Conservation (phyloP, 1,140 invertebrate genomes). For the Drosophila burlai region DNA sequence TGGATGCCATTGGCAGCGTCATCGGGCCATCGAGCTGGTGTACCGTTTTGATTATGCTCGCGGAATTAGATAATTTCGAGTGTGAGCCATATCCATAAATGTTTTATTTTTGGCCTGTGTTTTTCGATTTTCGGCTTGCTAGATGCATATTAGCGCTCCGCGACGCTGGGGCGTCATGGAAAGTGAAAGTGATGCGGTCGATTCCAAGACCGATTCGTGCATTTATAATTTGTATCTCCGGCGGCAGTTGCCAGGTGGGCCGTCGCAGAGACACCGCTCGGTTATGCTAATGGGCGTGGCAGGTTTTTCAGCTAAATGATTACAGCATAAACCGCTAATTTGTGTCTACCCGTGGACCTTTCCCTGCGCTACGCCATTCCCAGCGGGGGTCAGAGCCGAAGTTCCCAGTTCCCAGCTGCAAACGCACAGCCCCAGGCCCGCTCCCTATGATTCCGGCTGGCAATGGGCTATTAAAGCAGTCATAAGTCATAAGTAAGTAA, state of each 20-base stretch:
- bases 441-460: slow-evolving; percentile 29
- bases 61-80: slow-evolving; percentile 74
- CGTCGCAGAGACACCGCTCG: slow-evolving; percentile 14
- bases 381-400: slow-evolving; percentile 3
- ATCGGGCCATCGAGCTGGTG: slow-evolving; percentile 31
- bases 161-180: slow-evolving; percentile 36
- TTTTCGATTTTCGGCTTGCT: slow-evolving; percentile 38
- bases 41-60: slow-evolving; percentile 56
- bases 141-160: slow-evolving; percentile 66
- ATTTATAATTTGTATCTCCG: slow-evolving; percentile 76
- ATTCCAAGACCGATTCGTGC: slow-evolving; percentile 60
- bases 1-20: slow-evolving; percentile 30
- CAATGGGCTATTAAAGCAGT: slow-evolving; percentile 34
- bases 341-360: slow-evolving; percentile 41
- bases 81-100: slow-evolving; percentile 36
- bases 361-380: slow-evolving; percentile 16
- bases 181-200: slow-evolving; percentile 73
- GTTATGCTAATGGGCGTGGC: slow-evolving; percentile 70
- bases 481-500: slow-evolving; percentile 47
- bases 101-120: slow-evolving; percentile 32
- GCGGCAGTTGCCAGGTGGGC: slow-evolving; percentile 62
- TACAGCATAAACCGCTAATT: slow-evolving; percentile 63
- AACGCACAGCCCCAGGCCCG: slow-evolving; percentile 1
- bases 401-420: slow-evolving; percentile 40
- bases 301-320: slow-evolving; percentile 57